Conservation (phyloP, 2,113 vertebrate genomes). For the Malurus alboscapulatus region DNA sequence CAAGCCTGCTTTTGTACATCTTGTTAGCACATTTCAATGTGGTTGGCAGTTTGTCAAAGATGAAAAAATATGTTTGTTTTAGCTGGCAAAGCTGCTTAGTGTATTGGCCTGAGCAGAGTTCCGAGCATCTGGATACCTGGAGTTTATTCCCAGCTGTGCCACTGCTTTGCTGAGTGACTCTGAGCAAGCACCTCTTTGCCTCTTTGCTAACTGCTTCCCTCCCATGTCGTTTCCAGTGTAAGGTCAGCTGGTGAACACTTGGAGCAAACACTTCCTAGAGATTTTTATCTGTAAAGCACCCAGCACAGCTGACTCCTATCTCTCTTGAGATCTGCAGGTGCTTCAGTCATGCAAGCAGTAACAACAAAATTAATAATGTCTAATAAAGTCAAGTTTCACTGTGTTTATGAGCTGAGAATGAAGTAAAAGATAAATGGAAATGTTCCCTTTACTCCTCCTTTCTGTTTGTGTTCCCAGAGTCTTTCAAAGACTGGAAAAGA, state of each 20-base stretch:
- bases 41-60: background rate
- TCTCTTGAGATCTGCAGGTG: background rate
- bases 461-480: background rate
- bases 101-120: background rate
- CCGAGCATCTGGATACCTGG: background rate
- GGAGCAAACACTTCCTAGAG: background rate
- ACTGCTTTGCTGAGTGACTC: background rate
- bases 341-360: background rate
- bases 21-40: constrained; percentile 12
- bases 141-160: background rate
- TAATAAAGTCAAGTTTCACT: background rate
- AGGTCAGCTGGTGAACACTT: background rate
- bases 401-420: background rate
- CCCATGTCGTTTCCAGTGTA: background rate
- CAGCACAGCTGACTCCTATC: background rate
- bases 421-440: background rate
- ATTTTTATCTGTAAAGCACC: background rate
- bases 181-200: background rate
- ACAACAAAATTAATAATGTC: background rate
- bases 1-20: background rate
- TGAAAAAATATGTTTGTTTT: constrained; percentile 12
- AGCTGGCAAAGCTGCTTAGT: background rate
- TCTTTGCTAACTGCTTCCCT: background rate
- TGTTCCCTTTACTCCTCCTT: background rate
- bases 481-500: background rate